phyloP scores from a whole-genome alignment of 1,140 invertebrate species.

The Tenebrio molitor region DNA sequence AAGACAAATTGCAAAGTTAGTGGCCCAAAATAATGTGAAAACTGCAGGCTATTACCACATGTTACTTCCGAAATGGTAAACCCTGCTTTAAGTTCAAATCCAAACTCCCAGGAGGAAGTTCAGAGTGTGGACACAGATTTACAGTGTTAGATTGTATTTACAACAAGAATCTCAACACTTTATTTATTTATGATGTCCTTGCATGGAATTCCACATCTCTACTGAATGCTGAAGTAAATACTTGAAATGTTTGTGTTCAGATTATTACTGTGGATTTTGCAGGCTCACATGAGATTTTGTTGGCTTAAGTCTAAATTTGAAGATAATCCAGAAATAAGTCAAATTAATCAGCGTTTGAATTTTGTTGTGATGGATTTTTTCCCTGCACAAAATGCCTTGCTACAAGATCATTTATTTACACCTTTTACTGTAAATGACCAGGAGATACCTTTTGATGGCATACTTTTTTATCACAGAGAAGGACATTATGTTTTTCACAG shows the following conservation, averaged over 20 bases:
- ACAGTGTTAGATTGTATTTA: constrained; percentile 89
- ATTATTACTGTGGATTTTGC: constrained; percentile 52
- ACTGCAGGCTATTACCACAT: constrained; percentile 82
- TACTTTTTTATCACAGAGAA: constrained; percentile 86
- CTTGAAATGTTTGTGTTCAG: neutral
- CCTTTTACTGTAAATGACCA: constrained; percentile 61
- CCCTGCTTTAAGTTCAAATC: constrained; percentile 74
- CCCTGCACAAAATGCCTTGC: constrained; percentile 63
- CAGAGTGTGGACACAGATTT: constrained; percentile 60
- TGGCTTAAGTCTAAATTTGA: constrained; percentile 80
- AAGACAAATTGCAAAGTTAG: too few relatives aligned
- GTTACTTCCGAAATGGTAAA: constrained; percentile 79
- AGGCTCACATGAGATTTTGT: constrained; percentile 83
- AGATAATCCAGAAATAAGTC: constrained; percentile 69
- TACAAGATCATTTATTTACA: constrained; percentile 66
- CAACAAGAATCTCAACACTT: constrained; percentile 72
- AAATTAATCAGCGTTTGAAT: constrained; percentile 44
- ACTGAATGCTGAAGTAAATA: constrained; percentile 83
- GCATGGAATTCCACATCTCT: constrained; percentile 85
- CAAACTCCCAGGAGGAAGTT: constrained; percentile 80
- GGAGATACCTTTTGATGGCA: constrained; percentile 76
- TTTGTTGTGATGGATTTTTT: constrained; percentile 51
- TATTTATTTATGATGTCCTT: constrained; percentile 86
- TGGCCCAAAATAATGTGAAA: too few relatives aligned
- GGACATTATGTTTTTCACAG: constrained; percentile 82